A percentile compares a stretch with the other conserved stretches of the same genome.
Evolutionary conservation across 2,888 invertebrate species (phyloP).

Genomic region (Nephrotoma flavescens): DNA sequence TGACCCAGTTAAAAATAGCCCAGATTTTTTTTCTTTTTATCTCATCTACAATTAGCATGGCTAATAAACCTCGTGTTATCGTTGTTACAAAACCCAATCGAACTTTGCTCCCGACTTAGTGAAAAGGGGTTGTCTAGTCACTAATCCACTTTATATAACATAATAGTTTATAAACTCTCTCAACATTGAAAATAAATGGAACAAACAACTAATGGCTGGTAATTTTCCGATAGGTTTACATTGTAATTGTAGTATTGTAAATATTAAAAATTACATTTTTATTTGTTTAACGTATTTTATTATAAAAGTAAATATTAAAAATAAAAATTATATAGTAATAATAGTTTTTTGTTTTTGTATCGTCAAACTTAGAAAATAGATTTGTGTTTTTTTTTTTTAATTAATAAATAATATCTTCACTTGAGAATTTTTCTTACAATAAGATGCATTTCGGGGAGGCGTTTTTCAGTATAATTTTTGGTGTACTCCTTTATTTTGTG

Average conservation of each 20-base stretch:
- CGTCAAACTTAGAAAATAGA: neutral
- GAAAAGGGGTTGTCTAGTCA: neutral
- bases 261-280: neutral
- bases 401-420: neutral
- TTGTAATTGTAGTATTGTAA: neutral
- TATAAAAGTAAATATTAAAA: neutral
- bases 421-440: neutral
- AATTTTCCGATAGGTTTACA: neutral
- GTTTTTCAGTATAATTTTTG: neutral
- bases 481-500: neutral
- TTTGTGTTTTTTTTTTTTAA: too few relatives aligned
- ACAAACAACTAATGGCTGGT: neutral
- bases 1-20: neutral
- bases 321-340: neutral
- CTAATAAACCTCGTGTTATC: neutral
- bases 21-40: neutral
- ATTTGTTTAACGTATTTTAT: neutral
- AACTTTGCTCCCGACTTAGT: neutral
- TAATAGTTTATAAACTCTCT: neutral
- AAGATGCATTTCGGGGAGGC: neutral
- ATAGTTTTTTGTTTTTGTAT: neutral
- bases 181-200: neutral
- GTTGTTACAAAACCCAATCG: neutral
- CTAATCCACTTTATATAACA: too few relatives aligned
- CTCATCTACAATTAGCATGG: neutral